phyloP scores from a whole-genome alignment of 2,113 vertebrate species.

The Sialia sialis region DNA sequence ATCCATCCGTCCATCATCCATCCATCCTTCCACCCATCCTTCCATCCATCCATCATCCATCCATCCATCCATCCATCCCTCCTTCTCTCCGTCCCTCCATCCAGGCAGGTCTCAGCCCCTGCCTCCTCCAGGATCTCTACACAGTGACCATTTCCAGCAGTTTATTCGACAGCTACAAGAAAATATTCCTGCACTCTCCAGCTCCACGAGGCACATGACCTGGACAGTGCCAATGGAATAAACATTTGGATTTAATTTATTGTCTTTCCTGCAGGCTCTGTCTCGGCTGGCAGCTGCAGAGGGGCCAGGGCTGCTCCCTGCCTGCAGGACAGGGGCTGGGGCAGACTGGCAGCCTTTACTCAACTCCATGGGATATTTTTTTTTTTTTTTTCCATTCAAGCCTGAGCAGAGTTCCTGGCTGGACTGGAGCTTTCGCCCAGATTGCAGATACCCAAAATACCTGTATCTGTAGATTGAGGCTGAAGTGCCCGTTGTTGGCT shows the following conservation, averaged over 20 bases:
- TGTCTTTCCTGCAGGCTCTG: not conserved
- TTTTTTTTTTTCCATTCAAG: conserved; percentile 37
- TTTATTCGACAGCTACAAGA: not conserved
- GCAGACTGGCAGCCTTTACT: not conserved
- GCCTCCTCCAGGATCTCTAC: not conserved
- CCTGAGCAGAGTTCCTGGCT: not conserved
- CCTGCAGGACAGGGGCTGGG: rapidly evolving
- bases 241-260: conserved; percentile 13
- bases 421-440: not conserved
- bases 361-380: not conserved
- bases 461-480: not conserved
- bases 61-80: not conserved
- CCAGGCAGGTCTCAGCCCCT: not conserved
- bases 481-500: not conserved
- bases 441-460: conserved; percentile 29
- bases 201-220: not conserved
- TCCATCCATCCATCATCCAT: not conserved
- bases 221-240: not conserved
- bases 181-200: not conserved
- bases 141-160: not conserved
- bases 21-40: rapidly evolving
- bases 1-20: not conserved
- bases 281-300: not conserved
- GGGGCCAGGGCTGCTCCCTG: not conserved
- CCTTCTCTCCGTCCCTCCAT: not conserved